These are phyloP conservation scores for Priapulus caudatus DNA, from an alignment of 2,888 invertebrate species.

Conservation along the genomic window DNA sequence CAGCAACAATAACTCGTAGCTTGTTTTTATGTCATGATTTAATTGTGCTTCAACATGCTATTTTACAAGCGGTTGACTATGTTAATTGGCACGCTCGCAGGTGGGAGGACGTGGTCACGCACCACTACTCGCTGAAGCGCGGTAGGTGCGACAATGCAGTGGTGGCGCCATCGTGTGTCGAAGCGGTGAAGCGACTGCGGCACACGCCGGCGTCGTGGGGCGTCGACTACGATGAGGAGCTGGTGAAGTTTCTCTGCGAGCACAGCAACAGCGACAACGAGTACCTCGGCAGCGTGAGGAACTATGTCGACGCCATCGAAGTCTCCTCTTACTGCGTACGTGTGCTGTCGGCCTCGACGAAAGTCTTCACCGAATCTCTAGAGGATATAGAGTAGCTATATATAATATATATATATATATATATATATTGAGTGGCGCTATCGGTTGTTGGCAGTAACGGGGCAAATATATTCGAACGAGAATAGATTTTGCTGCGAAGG, in stretches of 20 bases:
- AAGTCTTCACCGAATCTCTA: too few relatives aligned
- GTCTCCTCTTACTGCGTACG: slow-evolving; percentile 35
- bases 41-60: too few relatives aligned
- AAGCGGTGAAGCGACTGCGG: slow-evolving; percentile 27
- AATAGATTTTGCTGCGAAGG: too few relatives aligned
- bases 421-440: neutral
- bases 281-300: slow-evolving; percentile 32
- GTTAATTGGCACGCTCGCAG: slow-evolving; percentile 20
- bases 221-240: slow-evolving; percentile 33
- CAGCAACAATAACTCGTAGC: too few relatives aligned
- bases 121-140: slow-evolving; percentile 28
- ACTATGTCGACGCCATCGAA: slow-evolving; percentile 34
- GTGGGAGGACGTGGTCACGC: slow-evolving; percentile 32
- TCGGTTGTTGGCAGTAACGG: too few relatives aligned
- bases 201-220: slow-evolving; percentile 30
- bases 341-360: too few relatives aligned
- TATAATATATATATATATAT: too few relatives aligned
- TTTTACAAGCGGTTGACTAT: too few relatives aligned
- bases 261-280: slow-evolving; percentile 31
- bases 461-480: too few relatives aligned
- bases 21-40: too few relatives aligned
- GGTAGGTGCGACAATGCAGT: slow-evolving; percentile 20
- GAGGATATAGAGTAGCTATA: too few relatives aligned
- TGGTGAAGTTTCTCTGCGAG: slow-evolving; percentile 32
- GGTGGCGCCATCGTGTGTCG: slow-evolving; percentile 24